These are phyloP conservation scores for Nycticebus coucang DNA, from an alignment of 2,113 vertebrate species.

Conservation along the genomic window DNA sequence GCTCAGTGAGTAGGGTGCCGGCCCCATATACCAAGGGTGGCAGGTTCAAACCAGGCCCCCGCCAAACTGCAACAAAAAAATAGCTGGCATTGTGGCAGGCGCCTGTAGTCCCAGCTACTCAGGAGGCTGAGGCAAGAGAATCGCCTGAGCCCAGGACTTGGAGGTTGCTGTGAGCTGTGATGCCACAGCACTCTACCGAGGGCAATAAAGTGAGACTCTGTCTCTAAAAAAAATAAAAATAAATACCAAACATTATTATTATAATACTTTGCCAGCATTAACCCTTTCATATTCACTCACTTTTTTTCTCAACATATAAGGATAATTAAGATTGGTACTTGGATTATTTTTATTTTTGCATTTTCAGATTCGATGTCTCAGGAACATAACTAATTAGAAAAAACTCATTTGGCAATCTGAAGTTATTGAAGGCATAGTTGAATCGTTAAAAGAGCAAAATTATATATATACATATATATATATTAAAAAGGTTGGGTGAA, in stretches of 20 bases:
- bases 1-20: too few species aligned
- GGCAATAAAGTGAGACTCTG: too few species aligned
- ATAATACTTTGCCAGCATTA: background rate
- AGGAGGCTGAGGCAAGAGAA: too few species aligned
- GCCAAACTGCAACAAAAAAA: too few species aligned
- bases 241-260: background rate
- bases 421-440: background rate
- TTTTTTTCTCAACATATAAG: background rate
- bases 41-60: too few species aligned
- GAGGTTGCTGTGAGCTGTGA: too few species aligned
- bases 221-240: too few species aligned
- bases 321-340: constrained; percentile 12
- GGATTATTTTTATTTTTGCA: background rate
- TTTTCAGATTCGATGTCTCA: constrained; percentile 32
- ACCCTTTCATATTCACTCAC: background rate
- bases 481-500: background rate
- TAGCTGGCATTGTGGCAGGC: too few species aligned
- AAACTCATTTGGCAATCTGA: background rate
- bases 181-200: too few species aligned
- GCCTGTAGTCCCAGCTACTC: too few species aligned
- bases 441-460: constrained; percentile 21
- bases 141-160: too few species aligned
- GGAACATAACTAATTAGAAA: background rate
- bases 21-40: too few species aligned
- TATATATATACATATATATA: background rate